Evolutionary conservation across 2,797 vertebrate genomes (phyloP), one percentile per base, ranked within the genome.

Genomic region (Eospalax fontanierii): DNA sequence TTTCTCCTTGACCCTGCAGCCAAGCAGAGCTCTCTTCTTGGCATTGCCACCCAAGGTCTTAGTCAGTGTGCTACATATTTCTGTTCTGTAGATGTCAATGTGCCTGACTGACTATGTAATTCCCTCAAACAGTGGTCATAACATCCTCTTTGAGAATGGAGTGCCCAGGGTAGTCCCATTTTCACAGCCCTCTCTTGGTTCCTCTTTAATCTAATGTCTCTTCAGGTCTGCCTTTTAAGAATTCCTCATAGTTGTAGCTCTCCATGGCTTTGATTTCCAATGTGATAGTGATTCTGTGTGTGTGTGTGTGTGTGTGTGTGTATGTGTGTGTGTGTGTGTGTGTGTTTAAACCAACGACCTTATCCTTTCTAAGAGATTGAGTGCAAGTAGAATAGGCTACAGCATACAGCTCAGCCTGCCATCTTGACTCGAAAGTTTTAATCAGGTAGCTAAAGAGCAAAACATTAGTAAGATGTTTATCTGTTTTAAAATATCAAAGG

Each of bases 191-290:
- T 78, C 76, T 79, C 35, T 88, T 35, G 18, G 4, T 0, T 90
- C 16, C 4, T 80, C 46, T 50, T 73, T 57, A 38, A 82, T 73
- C 24, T 75, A 40, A 4, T 71, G 18, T 40, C 22, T 65, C 28
- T 43, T 85, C 57, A 78, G 8, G 63, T 65, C 54, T 88, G 7
- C 74, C 54, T n/a, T 35, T 75, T 35, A 81, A 43, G 43, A 14
- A 33, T 75, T 84, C 63, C 16, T 61, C 22, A 2, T 43, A 59
- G 8, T 33, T 86, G 90, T 78, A 33, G 33, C n/a, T n/a, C n/a
- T n/a, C n/a, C n/a, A n/a, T n/a, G n/a, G n/a, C n/a, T 63, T 73
- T 88, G 14, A 21, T 88, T 93, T 90, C 35, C 15, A 83, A 16
- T 40, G 6, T 89, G 5, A 54, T 87, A 68, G 33, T 4, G 40